phyloP scores from a whole-genome alignment of 2,888 invertebrate genomes.

The Lasioglossum calceatum region DNA sequence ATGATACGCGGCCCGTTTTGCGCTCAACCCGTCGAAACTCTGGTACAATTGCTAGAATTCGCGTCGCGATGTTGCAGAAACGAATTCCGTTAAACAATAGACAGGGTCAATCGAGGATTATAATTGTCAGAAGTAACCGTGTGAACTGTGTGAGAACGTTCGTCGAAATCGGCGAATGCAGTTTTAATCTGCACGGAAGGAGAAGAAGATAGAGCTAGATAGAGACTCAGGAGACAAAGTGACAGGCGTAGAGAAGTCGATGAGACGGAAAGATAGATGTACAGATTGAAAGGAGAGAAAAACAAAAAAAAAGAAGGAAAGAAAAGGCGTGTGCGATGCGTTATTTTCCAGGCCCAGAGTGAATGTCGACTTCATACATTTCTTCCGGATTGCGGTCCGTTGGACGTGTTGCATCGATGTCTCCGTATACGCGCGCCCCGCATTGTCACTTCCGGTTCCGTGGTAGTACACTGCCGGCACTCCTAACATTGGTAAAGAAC shows the following conservation, averaged over 20 bases:
- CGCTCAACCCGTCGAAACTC: slow-evolving; percentile 48
- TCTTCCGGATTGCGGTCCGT: slow-evolving; percentile 81
- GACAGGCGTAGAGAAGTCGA: slow-evolving; percentile 1
- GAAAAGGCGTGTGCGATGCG: slow-evolving; percentile 48
- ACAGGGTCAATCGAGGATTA: slow-evolving; percentile 23
- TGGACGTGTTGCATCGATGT: slow-evolving; percentile 80
- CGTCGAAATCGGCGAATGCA: neutral
- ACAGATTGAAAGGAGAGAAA: neutral
- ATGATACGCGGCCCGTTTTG: slow-evolving; percentile 40
- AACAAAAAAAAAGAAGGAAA: slow-evolving; percentile 32
- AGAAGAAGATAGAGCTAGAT: neutral
- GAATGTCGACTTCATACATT: slow-evolving; percentile 82
- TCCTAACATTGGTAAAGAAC: slow-evolving; percentile 81
- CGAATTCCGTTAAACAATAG: slow-evolving; percentile 68
- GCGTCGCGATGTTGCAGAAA: slow-evolving; percentile 57
- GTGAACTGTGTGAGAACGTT: neutral
- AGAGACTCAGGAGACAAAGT: neutral
- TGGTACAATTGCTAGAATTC: slow-evolving; percentile 41
- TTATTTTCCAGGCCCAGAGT: slow-evolving; percentile 70
- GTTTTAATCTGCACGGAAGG: neutral
- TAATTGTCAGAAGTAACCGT: neutral
- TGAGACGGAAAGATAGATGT: slow-evolving; percentile 13
- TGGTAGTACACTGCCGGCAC: slow-evolving; percentile 81
- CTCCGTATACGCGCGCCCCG: slow-evolving; percentile 80
- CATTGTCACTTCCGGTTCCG: slow-evolving; percentile 80